These are phyloP conservation scores for Tuberolachnus salignus DNA, from an alignment of 2,888 invertebrate species.

Conservation along the genomic window DNA sequence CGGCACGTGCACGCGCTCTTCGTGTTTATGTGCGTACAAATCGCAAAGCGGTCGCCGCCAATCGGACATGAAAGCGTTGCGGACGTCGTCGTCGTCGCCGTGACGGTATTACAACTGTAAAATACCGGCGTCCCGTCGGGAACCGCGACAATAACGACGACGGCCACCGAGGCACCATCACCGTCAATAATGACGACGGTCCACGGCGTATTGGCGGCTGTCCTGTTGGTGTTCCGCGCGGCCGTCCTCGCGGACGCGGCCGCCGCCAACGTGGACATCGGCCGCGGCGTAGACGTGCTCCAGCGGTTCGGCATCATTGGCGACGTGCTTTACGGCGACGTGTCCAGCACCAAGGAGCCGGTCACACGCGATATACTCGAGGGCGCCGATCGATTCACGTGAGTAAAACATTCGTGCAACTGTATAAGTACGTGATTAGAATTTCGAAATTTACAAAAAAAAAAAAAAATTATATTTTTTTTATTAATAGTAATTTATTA, in stretches of 20 bases:
- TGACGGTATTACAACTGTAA: too few relatives aligned
- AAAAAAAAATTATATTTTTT: neutral
- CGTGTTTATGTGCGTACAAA: too few relatives aligned
- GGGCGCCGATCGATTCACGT: conserved; percentile 18
- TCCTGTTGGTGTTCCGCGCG: neutral
- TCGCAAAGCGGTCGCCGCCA: neutral
- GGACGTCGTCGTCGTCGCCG: neutral
- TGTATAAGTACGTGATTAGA: too few relatives aligned
- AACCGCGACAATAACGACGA: neutral
- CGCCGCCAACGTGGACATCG: conserved; percentile 35
- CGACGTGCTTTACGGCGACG: conserved; percentile 42
- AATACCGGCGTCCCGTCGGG: neutral
- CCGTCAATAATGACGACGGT: neutral
- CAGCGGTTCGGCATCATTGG: conserved; percentile 43
- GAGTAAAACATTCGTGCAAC: conserved; percentile 11
- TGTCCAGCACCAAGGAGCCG: conserved; percentile 9
- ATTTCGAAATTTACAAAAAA: neutral
- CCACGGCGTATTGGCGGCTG: neutral
- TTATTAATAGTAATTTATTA: too few relatives aligned
- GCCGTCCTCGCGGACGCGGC: neutral
- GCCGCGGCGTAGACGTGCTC: conserved; percentile 46
- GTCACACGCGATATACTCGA: conserved; percentile 28
- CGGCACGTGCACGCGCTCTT: too few relatives aligned
- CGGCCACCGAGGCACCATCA: neutral
- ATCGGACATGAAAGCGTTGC: neutral